Evolutionary conservation across 2,113 vertebrate species (phyloP), one percentile per base, ranked within the genome.

Genomic region (Prietella phreatophila): DNA sequence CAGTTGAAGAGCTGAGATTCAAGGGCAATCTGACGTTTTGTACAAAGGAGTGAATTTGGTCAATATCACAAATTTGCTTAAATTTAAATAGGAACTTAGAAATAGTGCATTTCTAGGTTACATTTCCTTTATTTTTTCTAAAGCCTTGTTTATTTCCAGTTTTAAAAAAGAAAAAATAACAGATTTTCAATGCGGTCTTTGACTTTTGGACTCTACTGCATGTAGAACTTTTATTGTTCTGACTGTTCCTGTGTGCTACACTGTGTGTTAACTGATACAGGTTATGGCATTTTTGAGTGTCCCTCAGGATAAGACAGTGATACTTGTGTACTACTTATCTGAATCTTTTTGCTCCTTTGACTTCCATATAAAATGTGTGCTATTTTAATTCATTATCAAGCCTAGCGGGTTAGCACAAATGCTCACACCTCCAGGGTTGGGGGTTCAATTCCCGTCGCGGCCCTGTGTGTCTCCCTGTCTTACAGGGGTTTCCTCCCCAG

Each of bases 231-330:
- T 36, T 33, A 39, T 30, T 60, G 58, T 71, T 71, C n/a, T 17
- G 53, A 22, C 39, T 27, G 20, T 33, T 53, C 20, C n/a, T 58
- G 17, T 76, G 22, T 60, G 71, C 36, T 76, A 42, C 9, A 42
- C 71, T 73, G 4, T 58, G 36, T 85, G 84, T 42, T 60, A 61
- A 85, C 15, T 75, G 8, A 3, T 33, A 71, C 67, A 85, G 83
- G n/a, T 71, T 85, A 73, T 53, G 71, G 50, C 8, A n/a, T 56
- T 85, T 85, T 27, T 73, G 19, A 84, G 63, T 30, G 25, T 19
- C 63, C 61, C n/a, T 69, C 27, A 84, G 47, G n/a, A 55, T 84
- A 47, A 84, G n/a, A 71, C 27, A 33, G 15, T 83, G 60, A 22
- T 27, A 83, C 39, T 83, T 65, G 47, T n/a, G 14, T 36, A 82